Evolutionary conservation across 2,113 vertebrate genomes (phyloP).

Genomic region (Myotis brandtii): DNA sequence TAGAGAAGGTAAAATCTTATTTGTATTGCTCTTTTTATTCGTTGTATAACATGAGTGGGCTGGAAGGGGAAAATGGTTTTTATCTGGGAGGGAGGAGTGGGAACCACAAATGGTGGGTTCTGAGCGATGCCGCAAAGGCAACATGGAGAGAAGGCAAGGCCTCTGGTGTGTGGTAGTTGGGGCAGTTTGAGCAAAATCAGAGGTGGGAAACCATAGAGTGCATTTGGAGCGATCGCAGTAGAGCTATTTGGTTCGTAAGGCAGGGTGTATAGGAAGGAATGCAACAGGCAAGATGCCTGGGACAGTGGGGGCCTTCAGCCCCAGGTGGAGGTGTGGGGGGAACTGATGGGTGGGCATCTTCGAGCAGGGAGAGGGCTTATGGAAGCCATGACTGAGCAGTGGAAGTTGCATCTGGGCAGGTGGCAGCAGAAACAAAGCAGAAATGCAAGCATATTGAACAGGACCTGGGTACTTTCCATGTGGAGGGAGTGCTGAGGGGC

Average conservation of each 20-base stretch:
- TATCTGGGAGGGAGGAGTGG: background rate
- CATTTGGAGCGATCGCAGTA: background rate
- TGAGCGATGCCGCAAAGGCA: background rate
- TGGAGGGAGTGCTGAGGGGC: too few species aligned
- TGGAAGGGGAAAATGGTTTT: background rate
- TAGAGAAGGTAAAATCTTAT: background rate
- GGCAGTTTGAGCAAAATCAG: background rate
- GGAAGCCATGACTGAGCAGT: background rate
- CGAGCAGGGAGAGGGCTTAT: background rate
- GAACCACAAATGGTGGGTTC: background rate
- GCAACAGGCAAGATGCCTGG: accelerated
- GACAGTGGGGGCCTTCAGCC: background rate
- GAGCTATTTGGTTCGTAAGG: background rate
- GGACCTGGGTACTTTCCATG: background rate
- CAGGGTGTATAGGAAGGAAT: background rate
- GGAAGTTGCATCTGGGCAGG: background rate
- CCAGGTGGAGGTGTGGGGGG: accelerated
- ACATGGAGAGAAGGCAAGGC: background rate
- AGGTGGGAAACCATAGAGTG: background rate
- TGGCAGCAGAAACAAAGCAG: background rate
- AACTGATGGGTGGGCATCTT: background rate
- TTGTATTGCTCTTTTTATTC: background rate
- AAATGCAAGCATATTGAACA: background rate
- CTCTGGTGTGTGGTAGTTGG: background rate
- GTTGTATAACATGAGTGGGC: background rate